Conservation (phyloP, 2,888 invertebrate species). For the Cyrtodaria siliqua region DNA sequence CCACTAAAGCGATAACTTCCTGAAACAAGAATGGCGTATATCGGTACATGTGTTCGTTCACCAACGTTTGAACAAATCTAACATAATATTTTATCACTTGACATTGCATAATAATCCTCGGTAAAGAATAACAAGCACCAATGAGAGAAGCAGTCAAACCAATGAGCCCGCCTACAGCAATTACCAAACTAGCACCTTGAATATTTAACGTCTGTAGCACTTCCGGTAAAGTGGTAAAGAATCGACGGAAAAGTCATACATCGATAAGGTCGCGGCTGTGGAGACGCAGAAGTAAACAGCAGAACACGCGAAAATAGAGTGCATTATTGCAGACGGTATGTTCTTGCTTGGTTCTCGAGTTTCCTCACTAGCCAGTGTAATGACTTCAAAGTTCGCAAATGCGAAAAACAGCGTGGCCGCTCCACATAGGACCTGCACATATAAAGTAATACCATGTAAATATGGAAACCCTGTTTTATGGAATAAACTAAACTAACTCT, state of each 20-base stretch:
- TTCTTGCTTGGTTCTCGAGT: conserved; percentile 95
- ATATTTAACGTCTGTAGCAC: conserved; percentile 77
- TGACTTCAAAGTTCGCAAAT: conserved; percentile 98
- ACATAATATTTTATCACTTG: conserved; percentile 76
- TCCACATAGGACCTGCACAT: conserved; percentile 93
- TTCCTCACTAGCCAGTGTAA: conserved; percentile 96
- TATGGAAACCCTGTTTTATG: no score
- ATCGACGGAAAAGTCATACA: conserved; percentile 72
- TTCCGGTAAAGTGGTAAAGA: conserved; percentile 73
- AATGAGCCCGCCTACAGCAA: conserved; percentile 76
- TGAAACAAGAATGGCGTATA: conserved; percentile 70
- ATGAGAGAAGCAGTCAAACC: conserved; percentile 89
- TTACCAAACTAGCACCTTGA: conserved; percentile 76
- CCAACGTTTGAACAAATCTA: conserved; percentile 49
- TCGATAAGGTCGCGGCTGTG: conserved; percentile 82
- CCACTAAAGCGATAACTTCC: conserved; percentile 68
- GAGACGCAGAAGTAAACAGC: conserved; percentile 92
- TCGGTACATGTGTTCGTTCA: no score
- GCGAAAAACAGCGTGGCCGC: conserved; percentile 99
- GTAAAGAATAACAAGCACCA: conserved; percentile 91
- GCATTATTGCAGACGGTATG: conserved; percentile 96
- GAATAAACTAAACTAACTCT: no score
- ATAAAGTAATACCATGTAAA: no score
- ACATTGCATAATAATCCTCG: conserved; percentile 76
- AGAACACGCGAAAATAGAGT: conserved; percentile 94